These are phyloP conservation scores for Corvus hawaiiensis DNA, from an alignment of 2,113 vertebrate genomes.

Conservation along the genomic window DNA sequence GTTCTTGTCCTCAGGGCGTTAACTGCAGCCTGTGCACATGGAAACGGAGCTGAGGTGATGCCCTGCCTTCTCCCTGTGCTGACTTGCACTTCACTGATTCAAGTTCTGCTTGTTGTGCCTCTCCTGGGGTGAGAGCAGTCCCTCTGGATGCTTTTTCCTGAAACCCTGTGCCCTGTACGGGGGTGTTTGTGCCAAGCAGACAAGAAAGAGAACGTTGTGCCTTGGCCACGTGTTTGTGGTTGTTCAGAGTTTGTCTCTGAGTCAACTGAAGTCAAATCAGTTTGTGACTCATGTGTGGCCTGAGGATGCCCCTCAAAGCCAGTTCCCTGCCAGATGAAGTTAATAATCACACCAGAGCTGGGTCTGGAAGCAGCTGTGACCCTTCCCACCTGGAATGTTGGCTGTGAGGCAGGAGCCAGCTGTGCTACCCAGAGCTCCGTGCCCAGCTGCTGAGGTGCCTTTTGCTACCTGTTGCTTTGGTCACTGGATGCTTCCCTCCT, in stretches of 20 bases:
- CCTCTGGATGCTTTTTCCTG: not conserved
- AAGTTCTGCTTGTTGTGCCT: not conserved
- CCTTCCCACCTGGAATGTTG: not conserved
- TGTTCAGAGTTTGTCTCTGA: not conserved
- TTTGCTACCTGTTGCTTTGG: not conserved
- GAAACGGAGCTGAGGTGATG: not conserved
- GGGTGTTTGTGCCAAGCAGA: not conserved
- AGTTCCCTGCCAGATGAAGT: accelerated
- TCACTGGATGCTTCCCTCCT: not conserved
- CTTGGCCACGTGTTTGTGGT: not conserved
- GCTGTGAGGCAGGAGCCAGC: not conserved
- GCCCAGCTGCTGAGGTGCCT: not conserved
- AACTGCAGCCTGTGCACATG: accelerated
- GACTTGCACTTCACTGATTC: not conserved
- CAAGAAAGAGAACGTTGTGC: not conserved
- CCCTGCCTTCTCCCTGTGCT: not conserved
- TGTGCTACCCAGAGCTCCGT: accelerated
- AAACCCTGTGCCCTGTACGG: accelerated
- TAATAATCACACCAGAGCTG: not conserved
- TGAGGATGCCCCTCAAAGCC: not conserved
- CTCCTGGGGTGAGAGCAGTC: not conserved
- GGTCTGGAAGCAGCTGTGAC: not conserved
- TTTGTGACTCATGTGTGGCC: not conserved
- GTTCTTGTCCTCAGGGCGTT: not conserved
- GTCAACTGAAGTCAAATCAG: not conserved